Evolutionary conservation across 2,888 invertebrate species (phyloP).

Genomic region (Microctonus brassicae): DNA sequence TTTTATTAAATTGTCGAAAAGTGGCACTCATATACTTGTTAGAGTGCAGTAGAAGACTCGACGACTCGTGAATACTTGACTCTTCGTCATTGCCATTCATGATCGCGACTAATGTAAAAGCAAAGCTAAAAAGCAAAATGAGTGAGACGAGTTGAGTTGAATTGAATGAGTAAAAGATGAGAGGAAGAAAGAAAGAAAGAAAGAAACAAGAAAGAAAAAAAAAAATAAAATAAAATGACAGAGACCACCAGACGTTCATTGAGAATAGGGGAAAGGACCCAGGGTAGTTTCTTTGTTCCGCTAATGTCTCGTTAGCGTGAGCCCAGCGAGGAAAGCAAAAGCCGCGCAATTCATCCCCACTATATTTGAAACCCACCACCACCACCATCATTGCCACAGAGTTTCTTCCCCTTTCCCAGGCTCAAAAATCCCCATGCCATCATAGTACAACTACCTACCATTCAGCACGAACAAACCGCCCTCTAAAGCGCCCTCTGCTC

Average conservation of each 20-base stretch:
- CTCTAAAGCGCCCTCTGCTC: background rate
- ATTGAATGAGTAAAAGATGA: background rate
- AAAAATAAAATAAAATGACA: constrained; percentile 26
- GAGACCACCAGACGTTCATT: background rate
- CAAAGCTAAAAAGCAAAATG: constrained; percentile 4
- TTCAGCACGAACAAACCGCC: background rate
- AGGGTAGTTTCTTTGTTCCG: constrained; percentile 49
- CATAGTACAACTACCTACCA: background rate
- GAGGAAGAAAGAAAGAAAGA: background rate
- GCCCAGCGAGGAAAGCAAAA: constrained; percentile 27
- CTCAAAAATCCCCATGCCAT: constrained; percentile 18
- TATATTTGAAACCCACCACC: no score
- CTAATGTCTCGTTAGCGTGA: constrained; percentile 54
- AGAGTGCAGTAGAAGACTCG: constrained; percentile 8
- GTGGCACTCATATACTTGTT: constrained; percentile 5
- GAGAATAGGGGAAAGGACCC: background rate
- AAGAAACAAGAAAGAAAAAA: constrained; percentile 1
- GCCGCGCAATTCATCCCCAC: constrained; percentile 1
- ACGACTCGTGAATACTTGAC: no score
- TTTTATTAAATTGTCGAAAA: constrained; percentile 14
- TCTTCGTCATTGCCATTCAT: constrained; percentile 28
- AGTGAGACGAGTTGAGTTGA: no score
- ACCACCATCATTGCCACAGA: constrained; percentile 22
- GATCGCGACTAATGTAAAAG: constrained; percentile 13
- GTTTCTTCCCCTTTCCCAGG: constrained; percentile 30